A percentile compares a stretch with the other conserved stretches of the same genome.
Evolutionary conservation across 2,888 invertebrate genomes (phyloP).

Genomic region (Tachystola acroxantha): DNA sequence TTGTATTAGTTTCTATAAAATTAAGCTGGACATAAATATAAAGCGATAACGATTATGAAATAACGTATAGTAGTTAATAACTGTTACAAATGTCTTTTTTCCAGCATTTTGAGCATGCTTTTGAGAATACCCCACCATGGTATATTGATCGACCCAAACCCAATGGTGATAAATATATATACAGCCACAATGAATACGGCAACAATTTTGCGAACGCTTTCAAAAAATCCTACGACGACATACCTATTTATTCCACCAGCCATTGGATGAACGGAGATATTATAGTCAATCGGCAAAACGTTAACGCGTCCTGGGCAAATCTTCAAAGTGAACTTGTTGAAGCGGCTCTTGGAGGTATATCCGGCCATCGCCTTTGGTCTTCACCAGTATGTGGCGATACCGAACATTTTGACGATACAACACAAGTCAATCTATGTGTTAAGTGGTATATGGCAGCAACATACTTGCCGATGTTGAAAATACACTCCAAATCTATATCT

Average conservation of each 20-base stretch:
- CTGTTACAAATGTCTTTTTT: conserved; percentile 17
- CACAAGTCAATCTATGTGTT: conserved; percentile 74
- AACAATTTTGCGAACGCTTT: conserved; percentile 53
- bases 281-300: conserved; percentile 65
- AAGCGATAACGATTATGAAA: too few species aligned
- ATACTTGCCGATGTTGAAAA: conserved; percentile 79
- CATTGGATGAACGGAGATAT: conserved; percentile 49
- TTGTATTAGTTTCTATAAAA: too few species aligned
- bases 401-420: conserved; percentile 42
- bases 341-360: conserved; percentile 67
- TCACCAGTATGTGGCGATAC: conserved; percentile 79
- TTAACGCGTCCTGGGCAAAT: conserved; percentile 77
- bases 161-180: conserved; percentile 45
- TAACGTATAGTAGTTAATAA: too few species aligned
- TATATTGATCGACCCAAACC: conserved; percentile 42
- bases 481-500: conserved; percentile 54
- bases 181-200: conserved; percentile 79
- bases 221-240: conserved; percentile 25
- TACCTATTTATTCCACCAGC: conserved; percentile 42
- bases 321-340: conserved; percentile 69
- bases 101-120: conserved; percentile 57
- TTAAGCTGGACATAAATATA: too few species aligned
- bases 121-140: conserved; percentile 73
- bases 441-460: conserved; percentile 84
- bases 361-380: conserved; percentile 69